A percentile compares a stretch with the other conserved stretches of the same genome.
phyloP scores from a whole-genome alignment of 2,888 invertebrate species.

The Caenorhabditis auriculariae region DNA sequence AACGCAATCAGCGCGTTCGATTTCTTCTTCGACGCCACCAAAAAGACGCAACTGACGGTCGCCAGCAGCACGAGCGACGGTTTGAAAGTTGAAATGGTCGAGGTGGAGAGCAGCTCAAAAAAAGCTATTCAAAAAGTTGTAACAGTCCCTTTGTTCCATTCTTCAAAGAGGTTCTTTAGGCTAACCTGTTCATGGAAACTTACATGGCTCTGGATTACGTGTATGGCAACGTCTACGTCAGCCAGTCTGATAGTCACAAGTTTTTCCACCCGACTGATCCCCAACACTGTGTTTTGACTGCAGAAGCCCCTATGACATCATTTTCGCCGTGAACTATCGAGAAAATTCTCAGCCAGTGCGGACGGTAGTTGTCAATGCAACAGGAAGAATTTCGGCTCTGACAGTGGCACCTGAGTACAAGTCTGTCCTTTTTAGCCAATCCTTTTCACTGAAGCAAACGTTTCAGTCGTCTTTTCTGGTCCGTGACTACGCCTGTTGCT shows the following conservation, averaged over 20 bases:
- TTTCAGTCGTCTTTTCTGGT: slow-evolving; percentile 14
- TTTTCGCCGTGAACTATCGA: slow-evolving; percentile 9
- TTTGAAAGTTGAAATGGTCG: no score
- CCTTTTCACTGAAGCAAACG: no score
- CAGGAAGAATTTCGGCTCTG: slow-evolving; percentile 12
- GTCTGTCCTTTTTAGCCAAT: neutral
- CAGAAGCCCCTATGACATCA: slow-evolving; percentile 19
- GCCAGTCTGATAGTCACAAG: slow-evolving; percentile 2
- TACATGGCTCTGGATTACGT: slow-evolving; percentile 14
- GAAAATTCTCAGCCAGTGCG: neutral
- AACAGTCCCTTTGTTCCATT: no score
- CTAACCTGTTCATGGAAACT: slow-evolving; percentile 3
- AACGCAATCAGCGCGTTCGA: no score
- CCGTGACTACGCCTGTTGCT: slow-evolving; percentile 3
- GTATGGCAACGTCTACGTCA: slow-evolving; percentile 19
- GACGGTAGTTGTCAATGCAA: slow-evolving; percentile 16
- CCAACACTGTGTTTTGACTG: no score
- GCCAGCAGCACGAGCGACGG: no score
- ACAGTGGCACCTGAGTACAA: slow-evolving; percentile 10
- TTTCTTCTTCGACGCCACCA: no score
- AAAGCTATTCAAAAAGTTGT: no score
- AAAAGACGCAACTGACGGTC: no score
- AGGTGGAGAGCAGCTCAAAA: no score
- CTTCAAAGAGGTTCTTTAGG: no score
- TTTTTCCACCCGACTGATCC: slow-evolving; percentile 1